Percentiles rank a stretch among this genome's conserved stretches.
Evolutionary conservation across 2,113 vertebrate genomes (phyloP).

Genomic region (Atherinomorus stipes): DNA sequence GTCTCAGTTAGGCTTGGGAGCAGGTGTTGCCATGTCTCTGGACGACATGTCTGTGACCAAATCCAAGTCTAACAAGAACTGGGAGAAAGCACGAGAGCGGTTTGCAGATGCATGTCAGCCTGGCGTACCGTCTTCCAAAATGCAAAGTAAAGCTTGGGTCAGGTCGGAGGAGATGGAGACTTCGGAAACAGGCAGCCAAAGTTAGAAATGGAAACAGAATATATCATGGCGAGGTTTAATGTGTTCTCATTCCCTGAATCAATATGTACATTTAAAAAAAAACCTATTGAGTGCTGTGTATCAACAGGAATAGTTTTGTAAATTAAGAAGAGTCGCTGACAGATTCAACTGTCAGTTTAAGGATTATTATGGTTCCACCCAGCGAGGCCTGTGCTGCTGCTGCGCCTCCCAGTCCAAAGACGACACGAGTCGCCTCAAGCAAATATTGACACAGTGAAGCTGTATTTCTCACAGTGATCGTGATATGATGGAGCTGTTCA

Average conservation of each 20-base stretch:
- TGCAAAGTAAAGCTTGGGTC: slow-evolving; percentile 70
- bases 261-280: too few relatives aligned
- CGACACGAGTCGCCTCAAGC: slow-evolving; percentile 37
- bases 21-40: slow-evolving; percentile 81
- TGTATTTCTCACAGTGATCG: slow-evolving; percentile 64
- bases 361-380: background rate
- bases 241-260: background rate
- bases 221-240: background rate
- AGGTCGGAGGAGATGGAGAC: slow-evolving; percentile 51
- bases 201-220: slow-evolving; percentile 5
- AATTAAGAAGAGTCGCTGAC: background rate
- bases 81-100: slow-evolving; percentile 95
- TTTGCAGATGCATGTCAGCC: slow-evolving; percentile 89
- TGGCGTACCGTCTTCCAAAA: slow-evolving; percentile 25
- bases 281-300: background rate
- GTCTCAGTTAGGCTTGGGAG: slow-evolving; percentile 90
- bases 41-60: slow-evolving; percentile 83
- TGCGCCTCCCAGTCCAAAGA: slow-evolving; percentile 12
- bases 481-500: slow-evolving; percentile 15
- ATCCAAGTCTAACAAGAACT: slow-evolving; percentile 91
- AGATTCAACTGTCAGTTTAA: background rate
- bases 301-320: background rate
- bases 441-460: slow-evolving; percentile 65
- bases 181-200: slow-evolving; percentile 19
- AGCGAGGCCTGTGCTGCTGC: slow-evolving; percentile 25